Evolutionary conservation across 2,113 vertebrate genomes (phyloP).

Genomic region (Anoplopoma fimbria): DNA sequence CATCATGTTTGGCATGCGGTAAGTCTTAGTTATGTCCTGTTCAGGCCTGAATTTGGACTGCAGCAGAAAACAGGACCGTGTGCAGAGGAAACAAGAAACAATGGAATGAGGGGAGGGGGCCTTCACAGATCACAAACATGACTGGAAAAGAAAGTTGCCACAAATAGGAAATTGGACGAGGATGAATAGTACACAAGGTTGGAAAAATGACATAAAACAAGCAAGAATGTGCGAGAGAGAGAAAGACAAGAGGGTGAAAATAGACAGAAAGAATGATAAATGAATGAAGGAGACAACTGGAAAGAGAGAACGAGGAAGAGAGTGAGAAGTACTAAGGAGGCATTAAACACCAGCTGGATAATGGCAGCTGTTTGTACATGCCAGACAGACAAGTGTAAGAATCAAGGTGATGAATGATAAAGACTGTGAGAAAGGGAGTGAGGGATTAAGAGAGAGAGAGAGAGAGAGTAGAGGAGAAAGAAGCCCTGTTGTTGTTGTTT

Average conservation of each 20-base stretch:
- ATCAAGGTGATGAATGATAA: constrained; percentile 53
- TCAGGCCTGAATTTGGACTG: constrained; percentile 75
- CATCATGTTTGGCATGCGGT: constrained; percentile 79
- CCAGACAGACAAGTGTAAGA: constrained; percentile 60
- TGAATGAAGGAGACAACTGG: neutral
- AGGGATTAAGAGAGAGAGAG: constrained; percentile 4
- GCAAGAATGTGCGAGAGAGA: neutral
- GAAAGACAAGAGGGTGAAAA: neutral
- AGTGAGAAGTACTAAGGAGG: constrained; percentile 2
- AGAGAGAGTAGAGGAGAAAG: neutral
- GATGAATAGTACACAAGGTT: constrained; percentile 1
- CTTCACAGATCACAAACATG: constrained; percentile 60
- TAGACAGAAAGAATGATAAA: neutral
- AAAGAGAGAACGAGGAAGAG: constrained; percentile 13
- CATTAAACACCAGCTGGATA: constrained; percentile 53
- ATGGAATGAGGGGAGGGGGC: constrained; percentile 69
- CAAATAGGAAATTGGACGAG: constrained; percentile 6
- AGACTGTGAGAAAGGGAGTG: neutral
- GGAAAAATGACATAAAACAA: constrained; percentile 20
- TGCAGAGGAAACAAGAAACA: constrained; percentile 75
- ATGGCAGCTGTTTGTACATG: constrained; percentile 74
- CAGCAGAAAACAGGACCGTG: constrained; percentile 64
- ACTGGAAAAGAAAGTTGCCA: constrained; percentile 47
- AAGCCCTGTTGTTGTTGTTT: constrained; percentile 5
- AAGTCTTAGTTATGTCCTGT: constrained; percentile 74